Percentiles rank a stretch among this genome's conserved stretches.
Conservation (phyloP, 2,113 vertebrate genomes). For the Dromas ardeola region DNA sequence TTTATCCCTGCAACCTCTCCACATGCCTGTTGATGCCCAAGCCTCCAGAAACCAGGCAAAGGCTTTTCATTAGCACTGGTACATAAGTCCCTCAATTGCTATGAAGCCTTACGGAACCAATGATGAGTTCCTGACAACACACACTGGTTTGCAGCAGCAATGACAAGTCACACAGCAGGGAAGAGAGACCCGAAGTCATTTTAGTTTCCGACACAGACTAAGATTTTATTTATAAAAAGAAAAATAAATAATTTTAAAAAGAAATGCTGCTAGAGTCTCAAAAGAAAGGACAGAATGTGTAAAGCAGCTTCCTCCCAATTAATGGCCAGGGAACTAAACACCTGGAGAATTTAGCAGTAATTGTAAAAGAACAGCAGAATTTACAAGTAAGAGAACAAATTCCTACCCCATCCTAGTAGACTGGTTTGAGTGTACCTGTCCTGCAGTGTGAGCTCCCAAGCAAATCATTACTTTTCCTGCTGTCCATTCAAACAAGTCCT, state of each 20-base stretch:
- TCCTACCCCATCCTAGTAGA: background rate
- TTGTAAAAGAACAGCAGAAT: background rate
- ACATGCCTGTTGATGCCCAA: background rate
- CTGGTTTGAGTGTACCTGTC: background rate
- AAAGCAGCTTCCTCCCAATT: background rate
- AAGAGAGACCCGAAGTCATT: background rate
- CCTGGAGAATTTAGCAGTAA: background rate
- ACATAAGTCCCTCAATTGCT: background rate
- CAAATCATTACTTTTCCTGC: background rate
- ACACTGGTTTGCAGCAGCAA: background rate
- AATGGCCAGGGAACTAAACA: background rate
- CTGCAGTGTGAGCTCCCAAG: background rate
- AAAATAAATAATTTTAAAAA: background rate
- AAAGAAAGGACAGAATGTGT: background rate
- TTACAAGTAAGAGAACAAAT: background rate
- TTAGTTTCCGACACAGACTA: background rate
- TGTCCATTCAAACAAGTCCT: background rate
- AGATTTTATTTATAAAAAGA: background rate
- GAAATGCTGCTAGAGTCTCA: background rate
- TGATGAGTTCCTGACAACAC: background rate
- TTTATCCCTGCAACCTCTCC: background rate
- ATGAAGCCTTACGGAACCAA: background rate
- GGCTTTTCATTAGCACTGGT: background rate
- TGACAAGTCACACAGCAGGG: background rate
- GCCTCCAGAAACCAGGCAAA: background rate